Evolutionary conservation across 2,888 invertebrate species (phyloP).

Genomic region (Muscina levida): DNA sequence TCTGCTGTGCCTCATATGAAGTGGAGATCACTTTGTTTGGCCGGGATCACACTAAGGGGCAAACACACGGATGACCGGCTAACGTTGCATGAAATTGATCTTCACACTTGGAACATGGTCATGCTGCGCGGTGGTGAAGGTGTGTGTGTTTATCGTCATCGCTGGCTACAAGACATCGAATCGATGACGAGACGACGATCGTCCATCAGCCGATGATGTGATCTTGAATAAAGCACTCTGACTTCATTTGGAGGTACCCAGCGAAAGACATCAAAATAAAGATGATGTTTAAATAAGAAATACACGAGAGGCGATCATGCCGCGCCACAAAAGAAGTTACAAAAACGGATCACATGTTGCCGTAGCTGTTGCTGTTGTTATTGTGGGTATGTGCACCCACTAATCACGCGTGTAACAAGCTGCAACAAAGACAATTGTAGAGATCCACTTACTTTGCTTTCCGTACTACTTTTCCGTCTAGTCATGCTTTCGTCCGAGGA

Average conservation of each 20-base stretch:
- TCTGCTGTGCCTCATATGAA: slow-evolving; percentile 3
- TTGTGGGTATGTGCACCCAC: slow-evolving; percentile 63
- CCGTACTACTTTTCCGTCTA: slow-evolving; percentile 46
- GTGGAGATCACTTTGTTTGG: background rate
- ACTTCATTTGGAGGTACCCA: slow-evolving; percentile 54
- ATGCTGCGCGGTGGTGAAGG: slow-evolving; percentile 64
- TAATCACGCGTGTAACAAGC: slow-evolving; percentile 71
- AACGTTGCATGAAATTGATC: slow-evolving; percentile 77
- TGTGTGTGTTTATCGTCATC: slow-evolving; percentile 69
- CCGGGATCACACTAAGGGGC: slow-evolving; percentile 8
- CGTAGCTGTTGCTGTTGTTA: slow-evolving; percentile 7
- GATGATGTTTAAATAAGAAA: slow-evolving; percentile 54
- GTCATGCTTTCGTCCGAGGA: slow-evolving; percentile 52
- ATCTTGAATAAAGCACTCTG: slow-evolving; percentile 19
- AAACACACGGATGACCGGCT: slow-evolving; percentile 51
- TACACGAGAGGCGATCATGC: slow-evolving; percentile 39
- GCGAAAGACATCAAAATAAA: slow-evolving; percentile 51
- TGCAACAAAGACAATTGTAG: slow-evolving; percentile 69
- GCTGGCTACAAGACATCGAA: slow-evolving; percentile 19
- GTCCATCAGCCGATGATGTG: slow-evolving; percentile 35
- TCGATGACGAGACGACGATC: slow-evolving; percentile 24
- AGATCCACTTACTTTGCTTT: slow-evolving; percentile 52
- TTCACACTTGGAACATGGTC: slow-evolving; percentile 75
- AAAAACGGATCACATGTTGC: slow-evolving; percentile 55
- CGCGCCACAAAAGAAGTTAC: slow-evolving; percentile 21